These are phyloP conservation scores for Drosophila greeni DNA, from an alignment of 2,888 invertebrate species.

Conservation along the genomic window DNA sequence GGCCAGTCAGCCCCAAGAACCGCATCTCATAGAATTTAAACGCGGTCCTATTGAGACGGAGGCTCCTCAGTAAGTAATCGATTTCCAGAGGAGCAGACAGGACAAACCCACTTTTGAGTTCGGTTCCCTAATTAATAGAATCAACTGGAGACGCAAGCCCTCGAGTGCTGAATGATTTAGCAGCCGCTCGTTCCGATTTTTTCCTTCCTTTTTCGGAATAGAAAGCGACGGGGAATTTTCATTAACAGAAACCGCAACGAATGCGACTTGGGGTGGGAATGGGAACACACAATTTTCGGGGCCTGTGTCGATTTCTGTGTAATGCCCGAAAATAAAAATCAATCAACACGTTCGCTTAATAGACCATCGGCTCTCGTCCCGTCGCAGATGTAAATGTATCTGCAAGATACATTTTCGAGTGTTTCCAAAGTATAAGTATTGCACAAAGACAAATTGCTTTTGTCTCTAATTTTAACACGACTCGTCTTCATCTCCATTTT, in stretches of 20 bases:
- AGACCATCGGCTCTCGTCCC: slow-evolving; percentile 36
- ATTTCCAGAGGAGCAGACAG: slow-evolving; percentile 13
- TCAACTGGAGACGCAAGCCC: slow-evolving; percentile 36
- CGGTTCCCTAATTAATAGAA: slow-evolving; percentile 60
- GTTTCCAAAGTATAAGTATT: slow-evolving; percentile 47
- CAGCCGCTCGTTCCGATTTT: slow-evolving; percentile 30
- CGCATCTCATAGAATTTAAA: neutral
- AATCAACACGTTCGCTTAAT: slow-evolving; percentile 69
- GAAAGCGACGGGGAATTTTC: slow-evolving; percentile 28
- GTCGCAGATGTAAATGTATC: slow-evolving; percentile 61
- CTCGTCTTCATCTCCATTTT: slow-evolving; percentile 26
- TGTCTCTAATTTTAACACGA: slow-evolving; percentile 68
- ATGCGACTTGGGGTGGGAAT: slow-evolving; percentile 7
- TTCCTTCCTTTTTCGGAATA: neutral
- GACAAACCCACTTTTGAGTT: slow-evolving; percentile 25
- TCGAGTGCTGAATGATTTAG: slow-evolving; percentile 69
- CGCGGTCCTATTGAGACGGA: slow-evolving; percentile 14
- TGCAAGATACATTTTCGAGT: slow-evolving; percentile 61
- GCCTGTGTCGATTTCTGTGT: slow-evolving; percentile 30
- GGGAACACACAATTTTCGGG: slow-evolving; percentile 18
- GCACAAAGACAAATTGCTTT: slow-evolving; percentile 70
- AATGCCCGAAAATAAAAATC: slow-evolving; percentile 63
- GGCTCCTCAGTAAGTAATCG: slow-evolving; percentile 47
- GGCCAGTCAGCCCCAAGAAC: neutral
- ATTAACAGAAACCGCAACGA: slow-evolving; percentile 50